Conservation (phyloP, 2,797 vertebrate genomes). For the Tragelaphus oryx region DNA sequence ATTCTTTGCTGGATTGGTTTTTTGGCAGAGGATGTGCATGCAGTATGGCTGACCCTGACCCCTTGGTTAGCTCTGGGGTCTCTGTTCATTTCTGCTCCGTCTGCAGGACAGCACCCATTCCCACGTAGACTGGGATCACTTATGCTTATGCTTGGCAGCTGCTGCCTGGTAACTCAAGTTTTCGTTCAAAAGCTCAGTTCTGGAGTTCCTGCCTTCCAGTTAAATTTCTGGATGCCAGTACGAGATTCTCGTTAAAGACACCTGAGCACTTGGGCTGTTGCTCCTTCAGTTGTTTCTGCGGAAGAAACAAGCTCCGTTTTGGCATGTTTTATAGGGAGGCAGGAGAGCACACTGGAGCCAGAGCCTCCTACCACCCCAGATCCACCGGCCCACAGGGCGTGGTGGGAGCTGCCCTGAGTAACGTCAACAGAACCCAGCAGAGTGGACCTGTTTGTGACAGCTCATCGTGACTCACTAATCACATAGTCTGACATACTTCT, state of each 20-base stretch:
- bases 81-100: background rate
- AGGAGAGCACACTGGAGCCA: background rate
- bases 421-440: constrained; percentile 31
- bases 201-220: background rate
- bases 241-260: background rate
- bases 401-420: constrained; percentile 5
- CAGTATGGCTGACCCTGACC: background rate
- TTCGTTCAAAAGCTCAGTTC: background rate
- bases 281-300: background rate
- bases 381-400: constrained; percentile 43
- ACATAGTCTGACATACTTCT: constrained; percentile 47
- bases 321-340: background rate
- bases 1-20: background rate
- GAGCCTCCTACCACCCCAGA: background rate
- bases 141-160: background rate
- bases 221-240: background rate
- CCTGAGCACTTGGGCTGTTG: background rate
- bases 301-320: background rate
- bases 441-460: constrained; percentile 56
- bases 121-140: background rate
- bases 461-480: constrained; percentile 67
- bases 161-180: background rate
- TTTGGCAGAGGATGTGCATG: background rate
- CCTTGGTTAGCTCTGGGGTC: background rate
- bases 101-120: background rate